phyloP scores from a whole-genome alignment of 2,113 vertebrate genomes.

The Malurus melanocephalus region DNA sequence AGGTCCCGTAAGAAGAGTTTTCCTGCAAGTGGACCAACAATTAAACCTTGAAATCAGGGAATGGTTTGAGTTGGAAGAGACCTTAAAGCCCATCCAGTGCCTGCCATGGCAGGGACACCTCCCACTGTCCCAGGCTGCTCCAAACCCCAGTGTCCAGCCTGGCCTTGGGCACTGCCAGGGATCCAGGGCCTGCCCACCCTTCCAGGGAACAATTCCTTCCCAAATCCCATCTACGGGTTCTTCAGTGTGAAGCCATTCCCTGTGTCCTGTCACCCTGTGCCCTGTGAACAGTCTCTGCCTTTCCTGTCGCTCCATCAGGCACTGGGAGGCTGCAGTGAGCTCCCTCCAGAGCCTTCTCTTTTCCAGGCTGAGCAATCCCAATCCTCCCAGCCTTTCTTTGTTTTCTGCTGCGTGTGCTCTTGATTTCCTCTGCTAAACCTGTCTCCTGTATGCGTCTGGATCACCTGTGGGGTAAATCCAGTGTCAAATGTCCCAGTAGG shows the following conservation, averaged over 20 bases:
- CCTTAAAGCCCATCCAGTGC: rapidly evolving
- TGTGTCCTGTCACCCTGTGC: neutral
- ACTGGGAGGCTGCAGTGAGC: rapidly evolving
- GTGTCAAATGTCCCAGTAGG: neutral
- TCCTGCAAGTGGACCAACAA: neutral
- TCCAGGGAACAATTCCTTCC: neutral
- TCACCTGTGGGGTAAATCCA: neutral
- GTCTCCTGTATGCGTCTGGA: neutral
- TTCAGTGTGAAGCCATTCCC: neutral
- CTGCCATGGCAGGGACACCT: neutral
- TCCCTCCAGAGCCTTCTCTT: neutral
- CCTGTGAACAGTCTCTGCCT: neutral
- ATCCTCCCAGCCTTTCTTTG: neutral
- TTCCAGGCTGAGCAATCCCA: neutral
- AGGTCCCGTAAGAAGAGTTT: neutral
- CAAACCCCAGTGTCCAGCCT: neutral
- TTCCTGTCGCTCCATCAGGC: neutral
- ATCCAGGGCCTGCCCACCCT: neutral
- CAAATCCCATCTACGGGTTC: neutral
- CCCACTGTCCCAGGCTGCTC: neutral
- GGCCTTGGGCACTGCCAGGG: neutral
- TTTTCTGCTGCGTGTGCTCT: neutral
- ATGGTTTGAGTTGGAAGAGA: neutral
- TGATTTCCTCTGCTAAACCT: neutral
- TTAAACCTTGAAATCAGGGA: neutral